Conservation (phyloP, 2,113 vertebrate species). For the Jacana jacana region DNA sequence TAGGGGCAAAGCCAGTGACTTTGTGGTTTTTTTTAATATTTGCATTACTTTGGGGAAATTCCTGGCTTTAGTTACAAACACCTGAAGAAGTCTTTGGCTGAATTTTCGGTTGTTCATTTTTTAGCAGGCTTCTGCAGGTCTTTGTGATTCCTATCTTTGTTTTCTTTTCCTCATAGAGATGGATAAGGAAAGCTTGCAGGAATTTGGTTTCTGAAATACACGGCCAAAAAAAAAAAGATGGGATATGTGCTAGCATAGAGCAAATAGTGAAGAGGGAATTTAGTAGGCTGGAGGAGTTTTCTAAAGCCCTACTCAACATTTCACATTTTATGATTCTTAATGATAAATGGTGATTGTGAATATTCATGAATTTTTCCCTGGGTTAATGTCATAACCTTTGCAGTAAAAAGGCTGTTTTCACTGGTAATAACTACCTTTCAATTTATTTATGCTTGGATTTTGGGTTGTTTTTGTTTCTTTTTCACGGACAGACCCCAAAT, state of each 20-base stretch:
- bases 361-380: constrained; percentile 68
- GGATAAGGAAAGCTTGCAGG: not conserved
- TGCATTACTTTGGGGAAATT: not conserved
- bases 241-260: not conserved
- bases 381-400: constrained; percentile 65
- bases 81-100: not conserved
- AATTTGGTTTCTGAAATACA: not conserved
- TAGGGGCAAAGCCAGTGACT: not conserved
- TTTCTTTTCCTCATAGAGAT: not conserved
- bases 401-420: constrained; percentile 48
- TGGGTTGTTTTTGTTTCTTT: not conserved
- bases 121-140: not conserved
- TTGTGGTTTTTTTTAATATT: not conserved
- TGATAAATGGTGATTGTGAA: constrained; percentile 68
- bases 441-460: not conserved
- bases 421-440: constrained; percentile 43
- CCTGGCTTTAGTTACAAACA: not conserved
- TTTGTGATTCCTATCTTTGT: not conserved
- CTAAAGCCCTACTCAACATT: constrained; percentile 59
- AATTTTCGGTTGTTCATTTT: not conserved
- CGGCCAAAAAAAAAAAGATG: not conserved
- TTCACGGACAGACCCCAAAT: not conserved
- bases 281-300: constrained; percentile 50
- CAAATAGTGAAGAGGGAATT: constrained; percentile 34
- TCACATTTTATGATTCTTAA: constrained; percentile 66